Evolutionary conservation across 1,140 invertebrate species (phyloP), one percentile per base, ranked within the genome.

Genomic region (Philotrypesis tridentata): DNA sequence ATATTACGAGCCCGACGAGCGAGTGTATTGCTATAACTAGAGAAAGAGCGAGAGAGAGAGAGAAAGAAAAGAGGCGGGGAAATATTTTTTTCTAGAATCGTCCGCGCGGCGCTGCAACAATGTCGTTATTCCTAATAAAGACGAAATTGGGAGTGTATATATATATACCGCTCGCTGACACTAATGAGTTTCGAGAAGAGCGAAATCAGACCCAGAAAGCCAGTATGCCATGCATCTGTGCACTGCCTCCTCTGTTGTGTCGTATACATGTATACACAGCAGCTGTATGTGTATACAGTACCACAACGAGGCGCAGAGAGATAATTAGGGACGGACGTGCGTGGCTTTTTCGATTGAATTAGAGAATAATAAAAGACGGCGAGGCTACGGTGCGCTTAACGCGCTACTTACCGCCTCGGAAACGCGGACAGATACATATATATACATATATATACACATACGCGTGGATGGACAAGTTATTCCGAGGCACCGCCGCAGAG

Each of bases 371-470:
- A 70, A 70, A 70, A 70, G 29, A 7, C 23, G n/a, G 29, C 12
- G 68, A 70, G 14, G 25, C 29, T 37, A 21, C 8, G 68, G 68
- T 70, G 68, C 68, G 70, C 23, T 72, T 11, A 72, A 72, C 70
- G 70, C 70, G 31, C 70, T 72, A 72, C 70, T 72, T 72, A 72
- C 70, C 6, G 9, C 5, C 12, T 8, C 61, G 61, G 61, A 27
- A 27, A 63, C 9, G 11, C 61, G 25, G 25, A 55, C 48, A 21
- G 48, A 55, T 21, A 14, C 4, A 48, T 48, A 48, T 17, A 0
- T 21, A 48, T 21, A 14, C 4, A 48, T 48, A 48, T 17, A 0
- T 21, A 48, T n/a, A n/a, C n/a, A 9, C 33, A 9, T 9, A 9
- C 33, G 33, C 43, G 17, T 14, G n/a, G 61, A 25, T 23, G 61